Conservation (phyloP, 23 tunicate genomes). For the Phallusia fumigata region DNA sequence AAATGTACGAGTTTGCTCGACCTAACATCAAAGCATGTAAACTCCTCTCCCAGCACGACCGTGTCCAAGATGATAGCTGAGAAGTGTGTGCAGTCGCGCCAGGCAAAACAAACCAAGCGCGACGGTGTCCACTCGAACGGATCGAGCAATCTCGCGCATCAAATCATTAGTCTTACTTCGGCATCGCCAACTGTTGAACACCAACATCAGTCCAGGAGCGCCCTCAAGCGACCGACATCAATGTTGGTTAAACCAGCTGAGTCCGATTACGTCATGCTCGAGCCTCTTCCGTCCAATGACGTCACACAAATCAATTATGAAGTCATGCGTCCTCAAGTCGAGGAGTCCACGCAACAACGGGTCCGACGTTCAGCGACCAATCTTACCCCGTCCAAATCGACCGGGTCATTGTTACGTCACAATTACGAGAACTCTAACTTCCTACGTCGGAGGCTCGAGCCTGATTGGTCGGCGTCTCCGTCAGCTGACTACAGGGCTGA, state of each 20-base stretch:
- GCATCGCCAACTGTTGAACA: not conserved
- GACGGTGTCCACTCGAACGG: not conserved
- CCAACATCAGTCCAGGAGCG: not conserved
- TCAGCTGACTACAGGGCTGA: constrained; percentile 45
- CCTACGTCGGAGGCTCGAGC: not conserved
- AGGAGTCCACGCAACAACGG: not conserved
- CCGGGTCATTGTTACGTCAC: constrained; percentile 13
- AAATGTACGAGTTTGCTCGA: constrained; percentile 58
- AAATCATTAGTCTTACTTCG: constrained; percentile 28
- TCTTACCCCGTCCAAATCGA: constrained; percentile 18
- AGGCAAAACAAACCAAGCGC: not conserved
- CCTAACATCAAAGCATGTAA: constrained; percentile 26
- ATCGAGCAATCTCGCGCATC: constrained; percentile 20
- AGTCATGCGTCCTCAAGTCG: constrained; percentile 1
- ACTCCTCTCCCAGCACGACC: not conserved
- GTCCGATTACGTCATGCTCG: constrained; percentile 50
- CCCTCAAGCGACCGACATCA: constrained; percentile 10
- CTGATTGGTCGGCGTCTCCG: constrained; percentile 18
- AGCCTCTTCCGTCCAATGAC: not conserved
- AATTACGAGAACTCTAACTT: constrained; percentile 7
- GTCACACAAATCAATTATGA: not conserved
- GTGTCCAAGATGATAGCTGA: constrained; percentile 9
- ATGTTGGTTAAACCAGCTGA: constrained; percentile 31
- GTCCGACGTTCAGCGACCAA: not conserved
- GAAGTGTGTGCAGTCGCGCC: constrained; percentile 4